Evolutionary conservation across 2,797 vertebrate genomes (phyloP).

Genomic region (Propithecus perrieri): DNA sequence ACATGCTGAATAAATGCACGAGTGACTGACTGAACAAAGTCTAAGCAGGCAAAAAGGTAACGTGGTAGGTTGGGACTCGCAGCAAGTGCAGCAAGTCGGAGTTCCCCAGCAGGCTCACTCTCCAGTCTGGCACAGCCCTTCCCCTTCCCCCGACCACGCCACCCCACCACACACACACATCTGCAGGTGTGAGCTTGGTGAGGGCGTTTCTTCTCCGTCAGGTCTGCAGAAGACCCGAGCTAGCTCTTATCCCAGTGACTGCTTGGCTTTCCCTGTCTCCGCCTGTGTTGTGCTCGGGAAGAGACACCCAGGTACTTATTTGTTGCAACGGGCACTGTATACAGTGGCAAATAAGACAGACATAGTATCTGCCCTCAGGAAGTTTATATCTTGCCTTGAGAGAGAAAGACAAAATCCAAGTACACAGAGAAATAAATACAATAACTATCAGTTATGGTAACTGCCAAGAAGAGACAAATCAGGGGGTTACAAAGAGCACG

Average conservation of each 20-base stretch:
- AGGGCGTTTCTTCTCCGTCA: background rate
- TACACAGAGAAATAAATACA: background rate
- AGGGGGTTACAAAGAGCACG: background rate
- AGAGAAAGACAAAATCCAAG: slow-evolving; percentile 33
- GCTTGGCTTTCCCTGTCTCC: background rate
- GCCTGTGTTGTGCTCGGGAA: background rate
- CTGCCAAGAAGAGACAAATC: background rate
- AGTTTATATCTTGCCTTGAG: background rate
- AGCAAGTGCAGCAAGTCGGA: background rate
- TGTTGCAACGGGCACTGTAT: background rate
- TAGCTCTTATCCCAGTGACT: background rate
- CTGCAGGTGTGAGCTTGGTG: background rate
- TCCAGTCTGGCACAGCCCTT: background rate
- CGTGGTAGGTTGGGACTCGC: background rate
- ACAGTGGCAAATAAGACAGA: background rate
- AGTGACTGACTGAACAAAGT: background rate
- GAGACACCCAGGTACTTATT: background rate
- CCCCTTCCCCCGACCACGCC: background rate
- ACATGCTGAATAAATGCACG: background rate
- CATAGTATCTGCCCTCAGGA: background rate
- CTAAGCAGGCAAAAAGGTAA: background rate
- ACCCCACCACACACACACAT: background rate
- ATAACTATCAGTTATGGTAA: background rate
- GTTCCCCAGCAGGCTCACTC: background rate
- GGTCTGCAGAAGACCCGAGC: background rate